phyloP scores from a whole-genome alignment of 2,797 vertebrate genomes.

The Trachops cirrhosus region DNA sequence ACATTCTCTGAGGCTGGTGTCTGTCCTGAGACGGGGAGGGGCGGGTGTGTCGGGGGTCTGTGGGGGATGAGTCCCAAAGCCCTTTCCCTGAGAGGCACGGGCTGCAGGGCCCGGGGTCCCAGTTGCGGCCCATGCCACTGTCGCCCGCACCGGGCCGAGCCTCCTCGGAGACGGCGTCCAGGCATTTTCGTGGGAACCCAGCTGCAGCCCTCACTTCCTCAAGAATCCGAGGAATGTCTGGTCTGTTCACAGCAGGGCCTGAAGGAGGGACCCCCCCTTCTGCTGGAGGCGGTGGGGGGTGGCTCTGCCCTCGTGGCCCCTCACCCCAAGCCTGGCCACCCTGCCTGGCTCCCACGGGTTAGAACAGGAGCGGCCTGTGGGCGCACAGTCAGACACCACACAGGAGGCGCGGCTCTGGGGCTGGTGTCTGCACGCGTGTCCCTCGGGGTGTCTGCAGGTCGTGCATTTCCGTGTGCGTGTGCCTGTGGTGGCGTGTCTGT shows the following conservation, averaged over 20 bases:
- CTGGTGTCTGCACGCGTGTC: background rate
- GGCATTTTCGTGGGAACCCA: background rate
- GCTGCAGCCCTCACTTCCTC: background rate
- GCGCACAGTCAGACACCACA: background rate
- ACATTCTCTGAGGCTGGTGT: background rate
- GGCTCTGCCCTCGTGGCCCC: rapidly evolving
- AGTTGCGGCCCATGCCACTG: rapidly evolving
- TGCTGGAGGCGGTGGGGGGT: background rate
- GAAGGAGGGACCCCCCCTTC: background rate
- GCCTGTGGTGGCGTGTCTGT: background rate
- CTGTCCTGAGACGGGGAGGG: background rate
- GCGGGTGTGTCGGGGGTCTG: background rate
- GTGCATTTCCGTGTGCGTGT: too few species aligned
- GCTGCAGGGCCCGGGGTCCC: too few species aligned
- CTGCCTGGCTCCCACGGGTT: background rate
- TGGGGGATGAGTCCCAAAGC: background rate
- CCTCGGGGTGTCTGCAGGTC: rapidly evolving
- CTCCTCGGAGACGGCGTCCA: background rate
- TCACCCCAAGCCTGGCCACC: rapidly evolving
- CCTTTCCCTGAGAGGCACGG: background rate
- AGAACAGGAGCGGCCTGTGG: background rate
- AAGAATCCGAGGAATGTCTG: background rate
- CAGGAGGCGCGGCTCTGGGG: background rate
- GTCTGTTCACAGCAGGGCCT: background rate
- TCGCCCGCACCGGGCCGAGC: background rate